These are phyloP conservation scores for Orchestia grillus DNA, from an alignment of 1,140 invertebrate genomes.

Conservation along the genomic window DNA sequence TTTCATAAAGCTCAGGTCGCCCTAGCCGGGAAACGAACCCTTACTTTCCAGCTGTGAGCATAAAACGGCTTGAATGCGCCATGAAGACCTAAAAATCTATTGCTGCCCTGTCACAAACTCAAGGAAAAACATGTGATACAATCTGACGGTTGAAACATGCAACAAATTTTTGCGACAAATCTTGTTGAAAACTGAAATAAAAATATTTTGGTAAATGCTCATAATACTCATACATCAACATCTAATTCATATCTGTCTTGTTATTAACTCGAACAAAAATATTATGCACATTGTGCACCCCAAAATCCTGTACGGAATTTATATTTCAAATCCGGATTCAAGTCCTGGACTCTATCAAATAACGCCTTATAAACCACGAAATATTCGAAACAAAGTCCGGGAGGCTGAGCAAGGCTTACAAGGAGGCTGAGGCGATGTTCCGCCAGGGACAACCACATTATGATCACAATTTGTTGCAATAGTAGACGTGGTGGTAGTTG, in stretches of 20 bases:
- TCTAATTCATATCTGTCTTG: background rate
- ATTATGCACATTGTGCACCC: background rate
- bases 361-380: background rate
- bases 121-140: too few species aligned
- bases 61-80: too few species aligned
- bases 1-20: too few species aligned
- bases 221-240: background rate
- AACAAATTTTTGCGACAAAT: too few species aligned
- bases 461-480: background rate
- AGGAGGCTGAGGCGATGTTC: background rate
- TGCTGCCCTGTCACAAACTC: too few species aligned
- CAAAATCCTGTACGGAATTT: background rate
- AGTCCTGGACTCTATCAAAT: background rate
- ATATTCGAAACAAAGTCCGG: background rate
- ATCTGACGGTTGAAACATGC: too few species aligned
- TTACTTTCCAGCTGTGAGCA: too few species aligned
- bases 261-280: background rate
- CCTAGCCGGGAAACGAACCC: too few species aligned
- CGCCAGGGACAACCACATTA: background rate
- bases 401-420: background rate
- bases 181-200: too few species aligned
- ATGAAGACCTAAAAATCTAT: too few species aligned
- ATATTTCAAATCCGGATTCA: background rate
- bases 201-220: too few species aligned
- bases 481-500: background rate